Evolutionary conservation across 2,113 vertebrate species (phyloP), one percentile per base, ranked within the genome.

Genomic region (Tetrax tetrax): DNA sequence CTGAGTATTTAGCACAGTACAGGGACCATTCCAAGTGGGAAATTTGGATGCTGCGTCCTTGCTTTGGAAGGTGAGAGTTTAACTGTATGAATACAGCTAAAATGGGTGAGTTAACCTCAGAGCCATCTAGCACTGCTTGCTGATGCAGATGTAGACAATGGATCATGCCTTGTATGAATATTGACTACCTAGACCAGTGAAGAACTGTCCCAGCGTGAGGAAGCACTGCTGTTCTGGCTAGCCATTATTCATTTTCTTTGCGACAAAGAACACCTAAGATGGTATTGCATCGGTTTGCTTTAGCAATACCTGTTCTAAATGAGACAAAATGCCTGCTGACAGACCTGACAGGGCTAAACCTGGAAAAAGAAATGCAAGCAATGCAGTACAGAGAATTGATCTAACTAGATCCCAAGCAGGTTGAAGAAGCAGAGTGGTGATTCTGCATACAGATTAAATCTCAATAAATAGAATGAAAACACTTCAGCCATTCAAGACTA

Each of bases 381-480:
- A 37, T 60, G 25, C 24, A 74, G 16, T 18, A 29, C 23, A 57
- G 29, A 51, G 27, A n/a, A 61, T 68, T 76, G 21, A 83, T 33
- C 28, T 28, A 47, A 2, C 2, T 33, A 72, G 23, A 72, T 14
- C 15, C 50, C 90, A 82, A 69, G 37, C 12, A 69, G 8, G 22
- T n/a, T 64, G 80, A 66, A 69, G 71, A 83, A 47, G 22, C 4
- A 83, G 22, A 57, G 8, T 4, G 14, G 10, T 47, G 29, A 54
- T 86, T 83, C 41, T 70, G 31, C 8, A 37, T 60, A 66, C 63
- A 70, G 48, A 93, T 94, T 92, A 96, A 96, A 97, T 59, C 37
- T 97, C 92, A 95, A 61, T 47, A 93, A 94, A 95, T 59, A 91
- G 63, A 95, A 85, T 80, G 89, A 90, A 93, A 97, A 69, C 50